Evolutionary conservation across 2,888 invertebrate genomes (phyloP), one percentile per base, ranked within the genome.

Genomic region (Pollenia angustigena): DNA sequence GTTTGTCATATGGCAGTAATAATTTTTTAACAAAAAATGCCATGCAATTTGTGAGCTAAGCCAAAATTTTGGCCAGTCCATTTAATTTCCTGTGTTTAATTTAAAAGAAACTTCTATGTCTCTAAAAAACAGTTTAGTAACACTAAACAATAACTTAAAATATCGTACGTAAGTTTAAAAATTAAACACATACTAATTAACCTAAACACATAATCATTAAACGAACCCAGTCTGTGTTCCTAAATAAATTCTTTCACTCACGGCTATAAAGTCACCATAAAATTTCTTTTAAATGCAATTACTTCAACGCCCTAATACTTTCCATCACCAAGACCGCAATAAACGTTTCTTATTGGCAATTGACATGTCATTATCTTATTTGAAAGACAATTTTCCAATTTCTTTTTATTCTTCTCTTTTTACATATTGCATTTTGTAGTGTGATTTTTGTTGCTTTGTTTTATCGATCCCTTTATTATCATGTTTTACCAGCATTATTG

Each of bases 291-390:
- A 11, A 42, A 6, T 18, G 18, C 42, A 54, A 54, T 71, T 54
- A 71, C 16, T 54, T 54, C 11, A 46, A 18, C 4, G 18, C 9
- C 18, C n/a, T n/a, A 44, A 16, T 54, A 32, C 9, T n/a, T 16
- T 68, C 40, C 68, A 68, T 68, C 50, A 52, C 40, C 40, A 32
- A 16, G 1, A 54, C 18, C 54, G 18, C 1, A 71, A 32, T 46
- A 1, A 40, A 48, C 6, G 18, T 14, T 60, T 74, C 40, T 32
- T 32, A 40, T 50, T 74, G 32, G 8, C 32, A 60, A 48, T 58
- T 69, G 50, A 50, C 18, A 50, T 68, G 46, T 69, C 12, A 32
- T 42, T 79, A 42, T 60, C 40, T 50, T 50, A 58, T 79, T 68
- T 10, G 14, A 48, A 8, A 50, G 14, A 48, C 48, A 68, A 48